These are phyloP conservation scores for Lithophane socia DNA, from an alignment of 2,888 invertebrate genomes.

Conservation along the genomic window DNA sequence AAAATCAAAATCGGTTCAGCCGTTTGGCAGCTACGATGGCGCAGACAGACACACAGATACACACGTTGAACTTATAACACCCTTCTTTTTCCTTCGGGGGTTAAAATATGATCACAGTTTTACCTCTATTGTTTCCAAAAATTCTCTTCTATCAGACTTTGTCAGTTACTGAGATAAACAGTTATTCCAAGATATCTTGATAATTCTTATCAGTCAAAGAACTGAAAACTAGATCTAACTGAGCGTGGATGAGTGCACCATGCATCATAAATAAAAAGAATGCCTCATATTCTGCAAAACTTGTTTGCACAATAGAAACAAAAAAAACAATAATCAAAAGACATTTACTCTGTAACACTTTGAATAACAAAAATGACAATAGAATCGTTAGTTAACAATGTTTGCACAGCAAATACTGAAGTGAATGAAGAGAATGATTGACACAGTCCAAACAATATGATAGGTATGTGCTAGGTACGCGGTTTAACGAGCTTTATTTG, in stretches of 20 bases:
- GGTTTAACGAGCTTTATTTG: no score
- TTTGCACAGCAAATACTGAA: constrained; percentile 3
- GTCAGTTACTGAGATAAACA: background rate
- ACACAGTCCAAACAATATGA: constrained; percentile 14
- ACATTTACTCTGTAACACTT: background rate
- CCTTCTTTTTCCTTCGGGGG: no score
- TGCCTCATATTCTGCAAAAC: background rate
- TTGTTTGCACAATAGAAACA: background rate
- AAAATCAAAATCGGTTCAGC: no score
- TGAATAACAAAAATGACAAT: constrained; percentile 13
- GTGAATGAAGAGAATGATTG: constrained; percentile 5
- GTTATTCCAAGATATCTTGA: background rate
- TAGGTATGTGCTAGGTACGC: no score
- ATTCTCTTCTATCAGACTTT: background rate
- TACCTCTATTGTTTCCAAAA: background rate
- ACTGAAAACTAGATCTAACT: background rate
- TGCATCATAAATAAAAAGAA: background rate
- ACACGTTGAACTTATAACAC: no score
- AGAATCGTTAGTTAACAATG: constrained; percentile 1
- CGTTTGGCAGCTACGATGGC: no score
- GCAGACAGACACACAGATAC: no score
- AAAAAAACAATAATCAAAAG: background rate
- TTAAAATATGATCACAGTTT: background rate
- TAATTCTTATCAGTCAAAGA: background rate
- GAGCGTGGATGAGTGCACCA: background rate